These are phyloP conservation scores for Drosophila subpulchrella DNA, from an alignment of 1,140 invertebrate genomes.

Conservation along the genomic window DNA sequence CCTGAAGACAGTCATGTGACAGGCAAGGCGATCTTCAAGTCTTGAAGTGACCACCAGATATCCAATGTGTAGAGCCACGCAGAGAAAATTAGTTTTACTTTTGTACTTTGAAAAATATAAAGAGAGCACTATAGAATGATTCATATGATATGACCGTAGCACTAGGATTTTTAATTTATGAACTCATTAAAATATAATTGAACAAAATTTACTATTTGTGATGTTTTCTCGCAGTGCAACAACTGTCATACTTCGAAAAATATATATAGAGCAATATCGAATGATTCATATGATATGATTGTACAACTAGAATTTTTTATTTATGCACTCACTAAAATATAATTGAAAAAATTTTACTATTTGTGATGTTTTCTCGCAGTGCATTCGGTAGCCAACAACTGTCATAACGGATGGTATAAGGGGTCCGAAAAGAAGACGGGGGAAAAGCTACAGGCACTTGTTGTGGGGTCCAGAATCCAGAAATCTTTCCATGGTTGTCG, in stretches of 20 bases:
- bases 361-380: slow-evolving; percentile 7
- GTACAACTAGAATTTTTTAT: too few relatives aligned
- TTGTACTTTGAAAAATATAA: too few relatives aligned
- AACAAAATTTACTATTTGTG: neutral
- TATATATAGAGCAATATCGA: too few relatives aligned
- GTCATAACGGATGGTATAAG: slow-evolving; percentile 21
- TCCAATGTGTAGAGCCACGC: neutral
- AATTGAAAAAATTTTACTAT: neutral
- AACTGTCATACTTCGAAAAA: slow-evolving; percentile 6
- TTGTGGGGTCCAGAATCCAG: slow-evolving; percentile 40
- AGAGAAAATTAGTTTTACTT: slow-evolving; percentile 2
- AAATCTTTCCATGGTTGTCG: neutral
- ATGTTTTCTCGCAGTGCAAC: neutral
- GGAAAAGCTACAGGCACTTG: slow-evolving; percentile 12
- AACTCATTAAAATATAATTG: too few relatives aligned
- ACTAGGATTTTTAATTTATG: too few relatives aligned
- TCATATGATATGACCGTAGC: neutral
- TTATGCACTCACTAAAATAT: too few relatives aligned
- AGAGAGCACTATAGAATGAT: neutral
- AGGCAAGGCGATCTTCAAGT: slow-evolving; percentile 28
- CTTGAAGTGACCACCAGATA: slow-evolving; percentile 19
- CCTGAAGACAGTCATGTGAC: slow-evolving; percentile 50
- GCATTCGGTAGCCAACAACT: slow-evolving; percentile 18
- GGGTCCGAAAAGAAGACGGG: neutral
- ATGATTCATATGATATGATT: too few relatives aligned